Base-by-base conservation (phyloP, 1,140 invertebrate genomes). In the Thaumetopoea pityocampa region DNA sequence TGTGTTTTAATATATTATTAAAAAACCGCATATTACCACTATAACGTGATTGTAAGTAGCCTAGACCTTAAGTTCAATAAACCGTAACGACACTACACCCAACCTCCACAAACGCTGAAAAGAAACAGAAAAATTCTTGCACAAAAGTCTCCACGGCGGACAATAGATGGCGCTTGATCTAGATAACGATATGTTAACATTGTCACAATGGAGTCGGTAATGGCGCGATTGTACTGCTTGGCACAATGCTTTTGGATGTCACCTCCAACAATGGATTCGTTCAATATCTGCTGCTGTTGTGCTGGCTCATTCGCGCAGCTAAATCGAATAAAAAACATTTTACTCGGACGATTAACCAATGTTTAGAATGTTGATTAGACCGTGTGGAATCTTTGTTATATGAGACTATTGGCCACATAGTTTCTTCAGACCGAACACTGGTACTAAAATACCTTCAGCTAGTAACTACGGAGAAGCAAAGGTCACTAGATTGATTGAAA, bases 141-240 rank as follows among this genome's bases (percentile, higher is more conserved):
- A 73, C 67, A 78, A 79, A 77, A 78, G 69, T 81, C 66, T 63
- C 51, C 46, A 28, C 32, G 51, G 44, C 59, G 74, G 66, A 82
- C 78, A 80, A 80, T 78, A 82, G 78, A 82, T 82, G 78, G 76
- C 76, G 78, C 69, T 81, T 77, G 78, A 82, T 82, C 69, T 62
- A 69, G 78, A 82, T 82, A 82, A 78, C 73, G 76, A 82, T 80
- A 80, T 80, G 78, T 80, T 78, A 82, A 80, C 78, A 80, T 76
- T 78, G 78, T 78, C 69, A 82, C 78, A 82, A 82, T 74, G 64
- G 74, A 64, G 65, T 43, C 72, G 71, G 78, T 82, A 82, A 82
- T 82, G 73, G 74, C 54, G 72, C 72, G 73, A 77, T 79, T 81
- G 72, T 80, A 68, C 73, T 72, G 63, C 53, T 71, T 69, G 70